Base-by-base conservation (phyloP, 2,888 invertebrate species). In the Eustalomyia histrio region DNA sequence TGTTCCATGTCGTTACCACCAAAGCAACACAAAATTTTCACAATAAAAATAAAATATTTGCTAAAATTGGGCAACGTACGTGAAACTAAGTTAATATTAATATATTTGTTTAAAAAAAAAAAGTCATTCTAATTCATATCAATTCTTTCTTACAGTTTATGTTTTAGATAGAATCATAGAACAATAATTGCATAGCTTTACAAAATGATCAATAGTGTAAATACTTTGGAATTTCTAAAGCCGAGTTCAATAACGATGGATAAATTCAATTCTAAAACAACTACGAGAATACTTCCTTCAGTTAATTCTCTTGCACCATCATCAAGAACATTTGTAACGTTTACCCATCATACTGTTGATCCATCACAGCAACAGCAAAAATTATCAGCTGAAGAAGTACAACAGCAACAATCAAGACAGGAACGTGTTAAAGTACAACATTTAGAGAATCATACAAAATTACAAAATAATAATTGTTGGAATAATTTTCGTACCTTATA, bases 161-260 rank as follows among this genome's bases (percentile, higher is more conserved):
- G 81, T 52, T 79, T 71, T 82, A 58, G 61, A 24, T 57, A 35
- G 12, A 80, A 67, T 16, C 16, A 50, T 16, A 33, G 35, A 50
- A 35, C 61, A 68, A 69, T 47, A 35, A 58, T 47, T 29, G 50
- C n/a, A 29, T 7, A 43, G 12, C 17, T 24, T 60, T 43, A 16
- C 47, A 79, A 81, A 47, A 83, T 84, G 85, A 85, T 84, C 71
- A 85, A 85, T 68, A 83, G 83, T 68, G 81, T 71, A 58, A 85
- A 84, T 81, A 65, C 83, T 58, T 71, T 83, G 67, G 84, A 85
- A 57, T 79, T 83, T 53, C 61, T 76, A 17, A 80, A 76, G 65
- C 65, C 80, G 43, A 78, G 75, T 58, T 61, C 83, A 57, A 65
- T 83, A 78, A 71, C 79, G 61, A 80, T 82, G 79, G 83, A 74